Evolutionary conservation across 1,140 invertebrate species (phyloP), one percentile per base, ranked within the genome.

Genomic region (Ylistrum balloti): DNA sequence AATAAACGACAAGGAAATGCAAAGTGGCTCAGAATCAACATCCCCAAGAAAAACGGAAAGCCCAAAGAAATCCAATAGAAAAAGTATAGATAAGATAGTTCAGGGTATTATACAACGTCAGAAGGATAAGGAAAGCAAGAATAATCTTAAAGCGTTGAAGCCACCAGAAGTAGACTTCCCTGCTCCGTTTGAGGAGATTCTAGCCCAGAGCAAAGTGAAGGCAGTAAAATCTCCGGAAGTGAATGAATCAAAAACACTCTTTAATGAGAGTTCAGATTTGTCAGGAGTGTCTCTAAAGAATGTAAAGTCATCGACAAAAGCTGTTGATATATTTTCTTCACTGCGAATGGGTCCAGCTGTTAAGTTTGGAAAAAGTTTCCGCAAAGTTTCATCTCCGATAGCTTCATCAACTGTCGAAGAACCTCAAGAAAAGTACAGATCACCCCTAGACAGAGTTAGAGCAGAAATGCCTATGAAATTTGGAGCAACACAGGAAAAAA

Each of bases 351-450:
- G 56, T 74, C 56, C 56, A 74, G 3, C 56, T 74, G 56, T 74
- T n/a, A 74, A 74, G 11, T 74, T 74, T 28, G 56, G 56, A 74
- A 74, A 74, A 74, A 74, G 56, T 74, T 74, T 74, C n/a, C 56
- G 56, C 3, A 74, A 28, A 11, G 22, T 28, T 28, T n/a, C 56
- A 11, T 28, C 56, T 28, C 0, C 15, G 5, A 74, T 11, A 9
- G 56, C 56, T 74, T 74, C 35, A 13, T 38, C 56, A 74, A 28
- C 22, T 28, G 56, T 7, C 13, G 56, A 28, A 74, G 56, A 74
- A 28, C 35, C 35, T 38, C 35, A 38, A 28, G 1, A 28, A 1
- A 74, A 28, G 5, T 74, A 28, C 56, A 74, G 22, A 74, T 74
- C 56, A 28, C 56, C 56, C 17, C n/a, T 74, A 74, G 56, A 74